These are phyloP conservation scores for Actinemys pallida DNA, from an alignment of 2,113 vertebrate species.

Conservation along the genomic window DNA sequence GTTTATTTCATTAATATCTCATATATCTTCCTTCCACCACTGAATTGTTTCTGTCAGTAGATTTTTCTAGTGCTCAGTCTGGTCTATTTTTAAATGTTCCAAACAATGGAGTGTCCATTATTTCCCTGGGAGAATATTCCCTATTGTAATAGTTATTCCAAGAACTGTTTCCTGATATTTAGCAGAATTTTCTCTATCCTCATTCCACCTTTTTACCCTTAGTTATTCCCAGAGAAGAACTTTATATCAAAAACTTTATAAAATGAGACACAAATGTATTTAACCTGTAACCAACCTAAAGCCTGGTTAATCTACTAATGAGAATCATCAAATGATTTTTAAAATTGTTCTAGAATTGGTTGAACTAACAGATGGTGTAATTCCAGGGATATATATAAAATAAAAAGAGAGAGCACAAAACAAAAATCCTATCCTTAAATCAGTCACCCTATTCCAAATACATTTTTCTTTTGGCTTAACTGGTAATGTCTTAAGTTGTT, in stretches of 20 bases:
- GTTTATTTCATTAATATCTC: neutral
- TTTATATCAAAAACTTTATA: neutral
- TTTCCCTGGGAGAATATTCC: neutral
- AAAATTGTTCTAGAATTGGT: too few relatives aligned
- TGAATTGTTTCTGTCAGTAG: neutral
- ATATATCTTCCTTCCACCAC: accelerated
- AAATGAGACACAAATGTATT: neutral
- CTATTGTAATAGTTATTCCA: neutral
- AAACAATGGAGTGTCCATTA: neutral
- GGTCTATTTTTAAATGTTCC: neutral
- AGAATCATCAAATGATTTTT: neutral
- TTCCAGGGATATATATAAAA: too few relatives aligned
- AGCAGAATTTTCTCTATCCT: neutral
- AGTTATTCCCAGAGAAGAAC: neutral
- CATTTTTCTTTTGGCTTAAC: too few relatives aligned
- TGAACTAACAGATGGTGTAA: too few relatives aligned
- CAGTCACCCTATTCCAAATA: too few relatives aligned
- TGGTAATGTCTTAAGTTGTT: too few relatives aligned
- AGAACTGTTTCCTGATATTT: neutral
- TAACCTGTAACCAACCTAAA: neutral
- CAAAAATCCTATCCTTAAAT: too few relatives aligned
- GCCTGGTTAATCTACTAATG: too few relatives aligned
- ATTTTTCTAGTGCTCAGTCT: neutral
- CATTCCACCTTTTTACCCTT: neutral
- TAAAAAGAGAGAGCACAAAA: too few relatives aligned